Evolutionary conservation across 2,797 vertebrate genomes (phyloP), one percentile per base, ranked within the genome.

Genomic region (Muraenolepis orangiensis): DNA sequence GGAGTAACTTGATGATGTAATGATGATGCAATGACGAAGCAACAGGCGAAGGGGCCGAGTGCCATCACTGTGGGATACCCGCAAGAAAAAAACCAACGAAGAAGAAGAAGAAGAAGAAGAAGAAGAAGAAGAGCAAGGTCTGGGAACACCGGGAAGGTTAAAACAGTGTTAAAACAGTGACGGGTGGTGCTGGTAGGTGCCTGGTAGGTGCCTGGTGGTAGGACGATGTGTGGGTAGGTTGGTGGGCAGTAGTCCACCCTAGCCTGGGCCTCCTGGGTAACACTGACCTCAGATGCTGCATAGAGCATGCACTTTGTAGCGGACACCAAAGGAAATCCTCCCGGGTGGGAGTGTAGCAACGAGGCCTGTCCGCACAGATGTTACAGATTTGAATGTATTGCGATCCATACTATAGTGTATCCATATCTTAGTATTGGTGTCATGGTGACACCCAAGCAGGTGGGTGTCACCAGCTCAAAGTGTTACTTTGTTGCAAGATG

Each of bases 231-330:
- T 78, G 76, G 82, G 72, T 46, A 14, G 72, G 1, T n/a, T 38
- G 57, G 70, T n/a, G n/a, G 67, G 38, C 61, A 70, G 57, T 76
- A 80, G 83, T 76, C 78, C 85, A 85, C 66, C 77, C 84, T 87
- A 64, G 78, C 79, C 85, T 84, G 80, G 23, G 57, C 23, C 86
- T 87, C 83, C 69, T 70, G 74, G 79, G 72, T 84, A 78, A 78
- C 91, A 93, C 93, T 94, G 89, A 94, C 93, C 93, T 94, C 88
- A 94, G 91, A 83, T 93, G 91, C 88, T 93, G 91, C 92, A 94
- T 90, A 87, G 92, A 94, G 86, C 90, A 88, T 79, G 91, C 89
- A 86, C 87, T 93, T 82, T 92, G 92, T 46, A 93, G 90, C 46
- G 92, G 91, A 87, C 91, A 91, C 93, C 93, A 94, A 76, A 91